Evolutionary conservation across 2,797 vertebrate species (phyloP).

Genomic region (Hydrophis major): DNA sequence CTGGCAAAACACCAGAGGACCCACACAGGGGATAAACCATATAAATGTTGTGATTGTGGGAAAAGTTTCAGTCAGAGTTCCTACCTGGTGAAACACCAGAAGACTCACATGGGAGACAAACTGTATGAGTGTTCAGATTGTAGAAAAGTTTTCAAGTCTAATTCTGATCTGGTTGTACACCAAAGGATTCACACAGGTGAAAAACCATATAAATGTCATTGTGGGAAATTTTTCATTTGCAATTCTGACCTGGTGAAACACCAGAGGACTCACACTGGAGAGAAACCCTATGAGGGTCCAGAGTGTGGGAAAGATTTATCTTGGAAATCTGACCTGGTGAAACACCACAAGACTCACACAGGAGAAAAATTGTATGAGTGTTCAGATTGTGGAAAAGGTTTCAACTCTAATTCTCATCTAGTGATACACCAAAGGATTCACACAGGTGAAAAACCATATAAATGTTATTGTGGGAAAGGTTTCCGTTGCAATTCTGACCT

Average conservation of each 20-base stretch:
- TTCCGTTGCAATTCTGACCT: too few relatives aligned
- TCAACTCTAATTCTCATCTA: too few relatives aligned
- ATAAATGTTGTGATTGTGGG: background rate
- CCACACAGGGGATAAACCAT: background rate
- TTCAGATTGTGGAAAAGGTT: background rate
- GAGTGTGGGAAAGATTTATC: background rate
- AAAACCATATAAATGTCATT: background rate
- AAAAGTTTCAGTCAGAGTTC: background rate
- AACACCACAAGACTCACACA: background rate
- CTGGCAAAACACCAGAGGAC: background rate
- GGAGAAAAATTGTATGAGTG: background rate
- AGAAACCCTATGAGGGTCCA: background rate
- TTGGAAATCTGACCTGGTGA: background rate
- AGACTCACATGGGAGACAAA: background rate
- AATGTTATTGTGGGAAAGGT: too few relatives aligned
- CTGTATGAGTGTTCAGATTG: background rate
- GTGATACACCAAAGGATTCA: too few relatives aligned
- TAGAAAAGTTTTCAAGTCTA: background rate
- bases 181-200: background rate
- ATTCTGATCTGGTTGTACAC: background rate
- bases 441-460: too few relatives aligned
- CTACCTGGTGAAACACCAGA: background rate
- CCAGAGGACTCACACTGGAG: background rate
- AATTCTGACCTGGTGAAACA: background rate
- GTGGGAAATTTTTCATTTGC: background rate